Percentiles rank a stretch among this genome's conserved stretches.
Conservation (phyloP, 1,140 invertebrate species). For the Drosophila auraria region DNA sequence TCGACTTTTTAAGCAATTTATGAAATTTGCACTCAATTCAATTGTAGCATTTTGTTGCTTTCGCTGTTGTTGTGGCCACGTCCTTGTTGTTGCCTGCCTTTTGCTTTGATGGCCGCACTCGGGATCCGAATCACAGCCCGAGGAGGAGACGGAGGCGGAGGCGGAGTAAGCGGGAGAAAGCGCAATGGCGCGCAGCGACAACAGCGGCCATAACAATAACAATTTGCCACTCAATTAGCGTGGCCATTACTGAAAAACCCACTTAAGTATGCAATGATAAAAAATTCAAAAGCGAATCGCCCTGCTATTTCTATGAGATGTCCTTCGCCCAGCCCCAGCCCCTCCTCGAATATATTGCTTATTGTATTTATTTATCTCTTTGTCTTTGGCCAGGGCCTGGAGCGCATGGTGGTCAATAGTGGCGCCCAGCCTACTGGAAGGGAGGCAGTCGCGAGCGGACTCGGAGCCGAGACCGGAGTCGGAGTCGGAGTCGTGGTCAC, state of each 20-base stretch:
- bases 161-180: constrained; percentile 26
- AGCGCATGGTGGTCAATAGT: constrained; percentile 89
- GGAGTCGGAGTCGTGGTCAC: constrained; percentile 59
- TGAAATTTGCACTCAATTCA: constrained; percentile 79
- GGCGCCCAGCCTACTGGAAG: constrained; percentile 49
- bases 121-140: constrained; percentile 17
- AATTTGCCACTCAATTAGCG: constrained; percentile 83
- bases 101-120: constrained; percentile 60
- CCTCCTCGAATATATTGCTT: constrained; percentile 27
- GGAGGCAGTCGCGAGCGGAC: not conserved
- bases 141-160: not conserved
- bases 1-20: constrained; percentile 76
- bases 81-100: constrained; percentile 45
- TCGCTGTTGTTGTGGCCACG: constrained; percentile 15
- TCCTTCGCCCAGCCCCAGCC: not conserved
- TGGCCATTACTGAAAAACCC: constrained; percentile 81
- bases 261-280: constrained; percentile 84
- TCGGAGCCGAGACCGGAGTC: constrained; percentile 3
- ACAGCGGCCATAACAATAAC: constrained; percentile 80
- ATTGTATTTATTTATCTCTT: constrained; percentile 72
- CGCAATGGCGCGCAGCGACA: constrained; percentile 64
- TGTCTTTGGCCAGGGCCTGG: constrained; percentile 87
- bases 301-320: constrained; percentile 57
- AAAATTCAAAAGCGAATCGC: constrained; percentile 78
- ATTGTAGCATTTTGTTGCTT: constrained; percentile 59